Conservation (phyloP, 2,888 invertebrate genomes). For the Nymphalis urticae region DNA sequence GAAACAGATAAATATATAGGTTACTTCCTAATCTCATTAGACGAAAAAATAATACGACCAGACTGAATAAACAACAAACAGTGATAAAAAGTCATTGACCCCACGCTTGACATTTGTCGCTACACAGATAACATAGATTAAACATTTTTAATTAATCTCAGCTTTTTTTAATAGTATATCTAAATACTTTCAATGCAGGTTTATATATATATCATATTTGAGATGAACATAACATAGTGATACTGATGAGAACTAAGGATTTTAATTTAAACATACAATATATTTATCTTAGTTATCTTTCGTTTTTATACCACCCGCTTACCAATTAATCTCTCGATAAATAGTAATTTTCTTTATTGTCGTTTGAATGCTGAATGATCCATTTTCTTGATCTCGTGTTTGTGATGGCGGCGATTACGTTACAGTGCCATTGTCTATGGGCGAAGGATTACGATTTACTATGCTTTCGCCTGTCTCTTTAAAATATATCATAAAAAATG, state of each 20-base stretch:
- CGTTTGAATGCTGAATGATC: not conserved
- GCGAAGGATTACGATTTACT: no score
- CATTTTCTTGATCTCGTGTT: not conserved
- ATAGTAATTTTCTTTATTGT: not conserved
- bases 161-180: not conserved
- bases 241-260: not conserved
- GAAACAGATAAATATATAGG: constrained; percentile 8
- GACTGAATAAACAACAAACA: not conserved
- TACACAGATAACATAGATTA: not conserved
- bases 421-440: no score
- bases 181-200: not conserved
- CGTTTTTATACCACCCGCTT: not conserved
- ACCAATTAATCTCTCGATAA: not conserved
- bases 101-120: not conserved
- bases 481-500: no score
- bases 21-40: constrained; percentile 17
- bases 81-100: constrained; percentile 17
- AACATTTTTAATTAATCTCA: not conserved
- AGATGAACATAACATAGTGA: not conserved
- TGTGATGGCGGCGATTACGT: no score
- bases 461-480: no score
- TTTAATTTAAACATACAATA: no score
- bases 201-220: not conserved
- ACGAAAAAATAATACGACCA: not conserved
- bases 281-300: not conserved